Base-by-base conservation (phyloP, 2,797 vertebrate genomes). In the Gephyroberyx darwinii region DNA sequence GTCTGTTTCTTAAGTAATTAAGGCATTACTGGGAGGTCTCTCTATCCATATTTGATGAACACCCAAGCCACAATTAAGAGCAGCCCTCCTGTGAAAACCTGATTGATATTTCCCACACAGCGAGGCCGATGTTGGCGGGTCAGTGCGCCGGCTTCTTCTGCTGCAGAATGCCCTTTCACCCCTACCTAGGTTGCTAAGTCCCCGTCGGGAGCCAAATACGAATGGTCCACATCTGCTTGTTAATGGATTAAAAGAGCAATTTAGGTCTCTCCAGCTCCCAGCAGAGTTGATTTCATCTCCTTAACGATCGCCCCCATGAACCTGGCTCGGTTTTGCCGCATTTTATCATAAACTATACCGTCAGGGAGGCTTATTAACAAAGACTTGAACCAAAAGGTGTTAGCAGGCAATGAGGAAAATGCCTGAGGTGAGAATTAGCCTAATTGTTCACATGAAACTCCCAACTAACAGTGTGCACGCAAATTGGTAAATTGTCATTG, bases 21-120 rank as follows among this genome's bases (percentile, higher is more conserved):
- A 92, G 84, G 89, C 87, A 86, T 90, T 85, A 85, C 88, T 87
- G 79, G 68, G 75, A 84, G 85, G 84, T 82, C 77, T 84, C 69
- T 86, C 84, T 89, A 91, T 93, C 86, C 89, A 92, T 93, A 90
- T 93, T 93, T 93, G 90, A 93, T 91, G 91, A 92, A 88, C 75
- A 89, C 80, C 88, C 81, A 71, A 80, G 80, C 86, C 81, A 87
- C 88, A 91, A 89, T 93, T 91, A 90, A 83, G 54, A 75, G 16
- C 19, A 80, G 76, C 66, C 69, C 48, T 75, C 69, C 71, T 83
- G 78, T 65, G 61, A 55, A 79, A 65, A 60, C 20, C 80, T 88
- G 86, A 91, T 86, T 86, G 89, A 91, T 90, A 73, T 69, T 85
- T 86, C 86, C 82, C 81, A 82, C 80, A 74, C 60, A 85, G 74